Evolutionary conservation across 2,888 invertebrate species (phyloP), one percentile per base, ranked within the genome.

Genomic region (Polyommatus iphigenia): DNA sequence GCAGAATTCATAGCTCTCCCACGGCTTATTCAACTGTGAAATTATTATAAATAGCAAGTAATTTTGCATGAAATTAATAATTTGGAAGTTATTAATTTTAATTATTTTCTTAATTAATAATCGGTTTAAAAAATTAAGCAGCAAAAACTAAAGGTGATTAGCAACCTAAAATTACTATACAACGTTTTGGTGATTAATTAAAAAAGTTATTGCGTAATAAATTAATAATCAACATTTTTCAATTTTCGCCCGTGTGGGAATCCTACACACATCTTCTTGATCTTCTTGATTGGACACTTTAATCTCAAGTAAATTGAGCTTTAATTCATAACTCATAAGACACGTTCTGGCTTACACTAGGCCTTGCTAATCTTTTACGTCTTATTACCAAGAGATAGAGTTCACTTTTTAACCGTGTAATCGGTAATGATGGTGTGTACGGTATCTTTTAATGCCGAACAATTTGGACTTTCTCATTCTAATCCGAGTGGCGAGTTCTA

Each of bases 171-270:
- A 10, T 3, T 10, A 67, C 32, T 67, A 20, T 1, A 10, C 1
- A 62, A 62, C 15, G 29, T 29, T 5, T 67, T 15, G 10, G 15
- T 67, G n/a, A 29, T 29, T 8, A 15, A 67, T 67, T 67, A 29
- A 67, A 59, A 8, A 20, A 62, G 10, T 46, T 50, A 50, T 15
- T 50, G 13, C 50, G 13, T 50, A 50, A 50, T 15, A 20, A 62
- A 62, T 24, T 62, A 24, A 24, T 24, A 24, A 15, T 15, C 29
- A 18, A 67, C 29, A 67, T 15, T 15, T 29, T 32, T 18, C 67
- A 67, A n/a, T n/a, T n/a, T n/a, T n/a, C n/a, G n/a, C 32, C 67
- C 24, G 67, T 67, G 67, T 67, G 29, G 67, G 67, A 67, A 67
- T 15, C 67, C 67, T 67, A 67, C 67, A 13, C 24, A 29, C 1